phyloP scores from a whole-genome alignment of 2,797 vertebrate species.

The Sarcophilus harrisii region DNA sequence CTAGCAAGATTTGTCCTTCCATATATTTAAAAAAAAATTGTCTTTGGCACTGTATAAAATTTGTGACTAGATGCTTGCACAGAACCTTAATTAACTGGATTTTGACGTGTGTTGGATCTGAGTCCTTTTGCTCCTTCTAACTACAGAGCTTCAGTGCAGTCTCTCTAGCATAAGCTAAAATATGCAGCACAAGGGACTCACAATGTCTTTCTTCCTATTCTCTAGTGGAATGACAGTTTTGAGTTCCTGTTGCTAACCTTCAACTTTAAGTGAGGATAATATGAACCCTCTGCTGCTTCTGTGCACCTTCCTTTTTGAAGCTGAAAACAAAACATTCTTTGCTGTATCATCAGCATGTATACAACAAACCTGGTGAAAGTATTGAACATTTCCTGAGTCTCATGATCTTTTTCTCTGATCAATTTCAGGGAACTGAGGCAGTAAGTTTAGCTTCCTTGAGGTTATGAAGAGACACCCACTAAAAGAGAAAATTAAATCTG shows the following conservation, averaged over 20 bases:
- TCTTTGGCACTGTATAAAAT: constrained; percentile 46
- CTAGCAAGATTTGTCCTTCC: constrained; percentile 2
- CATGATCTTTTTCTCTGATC: neutral
- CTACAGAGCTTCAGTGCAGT: constrained; percentile 42
- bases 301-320: neutral
- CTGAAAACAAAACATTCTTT: neutral
- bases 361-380: neutral
- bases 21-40: constrained; percentile 43
- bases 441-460: neutral
- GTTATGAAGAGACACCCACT: neutral
- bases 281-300: neutral
- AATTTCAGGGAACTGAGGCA: neutral
- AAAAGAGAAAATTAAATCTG: neutral
- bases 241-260: constrained; percentile 8
- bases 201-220: constrained; percentile 62
- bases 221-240: neutral
- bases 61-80: constrained; percentile 56
- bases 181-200: constrained; percentile 16
- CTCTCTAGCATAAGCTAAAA: constrained; percentile 51
- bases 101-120: constrained; percentile 25
- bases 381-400: neutral
- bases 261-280: constrained; percentile 13
- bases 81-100: constrained; percentile 61
- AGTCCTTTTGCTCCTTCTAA: constrained; percentile 56
- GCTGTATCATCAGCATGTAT: neutral